phyloP scores from a whole-genome alignment of 2,113 vertebrate species.

The Zootoca vivipara region DNA sequence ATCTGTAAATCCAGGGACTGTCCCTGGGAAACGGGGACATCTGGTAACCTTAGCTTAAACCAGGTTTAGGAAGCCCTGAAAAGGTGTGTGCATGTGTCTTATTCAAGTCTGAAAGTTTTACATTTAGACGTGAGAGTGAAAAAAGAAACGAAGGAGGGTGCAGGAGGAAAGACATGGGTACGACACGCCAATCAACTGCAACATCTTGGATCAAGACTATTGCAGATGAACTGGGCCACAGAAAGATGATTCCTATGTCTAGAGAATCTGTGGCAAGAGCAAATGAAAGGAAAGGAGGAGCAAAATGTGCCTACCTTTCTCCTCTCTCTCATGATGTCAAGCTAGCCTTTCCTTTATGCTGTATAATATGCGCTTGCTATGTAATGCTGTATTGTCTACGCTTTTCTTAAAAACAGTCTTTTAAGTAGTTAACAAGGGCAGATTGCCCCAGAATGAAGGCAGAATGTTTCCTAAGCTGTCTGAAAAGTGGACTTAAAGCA shows the following conservation, averaged over 20 bases:
- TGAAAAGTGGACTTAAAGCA: background rate
- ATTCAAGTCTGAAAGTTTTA: no score
- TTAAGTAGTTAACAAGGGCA: constrained; percentile 8
- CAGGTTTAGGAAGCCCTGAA: no score
- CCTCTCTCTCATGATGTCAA: background rate
- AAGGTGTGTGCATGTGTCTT: no score
- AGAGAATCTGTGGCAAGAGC: background rate
- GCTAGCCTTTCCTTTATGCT: background rate
- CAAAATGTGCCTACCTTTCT: background rate
- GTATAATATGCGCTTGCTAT: background rate
- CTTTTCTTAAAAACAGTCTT: background rate
- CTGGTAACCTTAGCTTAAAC: no score
- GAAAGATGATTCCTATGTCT: background rate
- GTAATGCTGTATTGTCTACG: background rate
- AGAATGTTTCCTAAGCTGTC: background rate
- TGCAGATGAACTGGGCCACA: background rate
- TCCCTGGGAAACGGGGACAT: no score
- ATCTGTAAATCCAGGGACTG: no score
- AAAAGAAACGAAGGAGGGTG: background rate
- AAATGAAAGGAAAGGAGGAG: background rate
- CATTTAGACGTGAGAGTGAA: background rate
- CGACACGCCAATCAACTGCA: background rate
- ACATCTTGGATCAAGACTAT: background rate
- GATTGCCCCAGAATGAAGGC: background rate
- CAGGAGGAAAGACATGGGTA: background rate